Evolutionary conservation across 2,888 invertebrate species (phyloP).

Genomic region (Chromoteleia sp.): DNA sequence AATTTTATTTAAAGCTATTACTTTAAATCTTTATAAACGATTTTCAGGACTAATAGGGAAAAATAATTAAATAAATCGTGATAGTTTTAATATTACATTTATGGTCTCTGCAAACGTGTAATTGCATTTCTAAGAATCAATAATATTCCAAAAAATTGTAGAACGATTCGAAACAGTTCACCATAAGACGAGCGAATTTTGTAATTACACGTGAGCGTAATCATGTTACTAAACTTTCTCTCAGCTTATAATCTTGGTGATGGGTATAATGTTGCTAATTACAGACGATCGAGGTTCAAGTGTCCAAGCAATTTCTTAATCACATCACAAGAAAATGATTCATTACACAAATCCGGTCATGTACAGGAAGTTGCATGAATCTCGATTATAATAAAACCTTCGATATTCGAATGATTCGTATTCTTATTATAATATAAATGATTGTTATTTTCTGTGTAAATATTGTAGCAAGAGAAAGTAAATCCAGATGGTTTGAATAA

Average conservation of each 20-base stretch:
- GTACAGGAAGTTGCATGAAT: conserved; percentile 68
- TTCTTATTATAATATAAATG: conserved; percentile 49
- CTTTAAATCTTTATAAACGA: too few relatives aligned
- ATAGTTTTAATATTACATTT: too few relatives aligned
- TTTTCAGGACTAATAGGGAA: too few relatives aligned
- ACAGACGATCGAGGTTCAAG: conserved; percentile 61
- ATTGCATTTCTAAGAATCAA: too few relatives aligned
- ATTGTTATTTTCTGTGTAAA: conserved; percentile 51
- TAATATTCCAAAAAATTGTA: conserved; percentile 1
- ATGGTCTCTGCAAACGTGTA: too few relatives aligned
- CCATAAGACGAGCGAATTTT: conserved; percentile 48
- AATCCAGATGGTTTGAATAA: conserved; percentile 71
- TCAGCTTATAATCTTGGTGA: conserved; percentile 61
- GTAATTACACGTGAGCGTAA: conserved; percentile 56
- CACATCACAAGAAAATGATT: conserved; percentile 69
- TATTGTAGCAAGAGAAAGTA: conserved; percentile 72
- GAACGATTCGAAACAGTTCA: conserved; percentile 7
- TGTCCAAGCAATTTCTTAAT: conserved; percentile 71
- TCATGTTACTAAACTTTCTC: conserved; percentile 67
- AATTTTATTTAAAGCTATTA: too few relatives aligned
- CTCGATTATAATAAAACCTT: conserved; percentile 59
- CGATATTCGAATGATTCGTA: conserved; percentile 25
- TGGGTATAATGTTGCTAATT: conserved; percentile 69
- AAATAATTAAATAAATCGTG: too few relatives aligned
- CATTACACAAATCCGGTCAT: conserved; percentile 69